A percentile compares a stretch with the other conserved stretches of the same genome.
Evolutionary conservation across 92 coral and sea anemone species (phyloP).

Genomic region (Porites rus): DNA sequence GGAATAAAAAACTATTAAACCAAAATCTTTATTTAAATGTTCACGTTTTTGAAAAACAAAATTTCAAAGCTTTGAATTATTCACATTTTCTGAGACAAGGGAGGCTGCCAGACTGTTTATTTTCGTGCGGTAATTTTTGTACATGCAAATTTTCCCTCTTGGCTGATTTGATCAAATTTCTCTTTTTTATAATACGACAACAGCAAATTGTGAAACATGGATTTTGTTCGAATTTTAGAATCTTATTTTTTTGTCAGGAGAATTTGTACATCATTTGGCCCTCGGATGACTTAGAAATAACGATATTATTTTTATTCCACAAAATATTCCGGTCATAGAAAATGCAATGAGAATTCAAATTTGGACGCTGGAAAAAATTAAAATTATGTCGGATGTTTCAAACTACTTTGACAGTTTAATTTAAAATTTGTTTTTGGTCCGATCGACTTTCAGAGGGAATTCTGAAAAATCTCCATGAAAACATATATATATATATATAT

Average conservation of each 20-base stretch:
- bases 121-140: not conserved
- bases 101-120: not conserved
- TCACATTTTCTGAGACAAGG: not conserved
- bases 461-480: not conserved
- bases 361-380: not conserved
- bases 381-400: not conserved
- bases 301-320: not conserved
- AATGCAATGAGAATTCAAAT: not conserved
- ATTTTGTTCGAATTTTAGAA: not conserved
- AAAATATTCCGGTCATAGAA: not conserved
- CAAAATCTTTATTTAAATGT: too few species aligned
- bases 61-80: not conserved
- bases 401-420: not conserved
- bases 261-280: not conserved
- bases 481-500: not conserved
- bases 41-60: not conserved
- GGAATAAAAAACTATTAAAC: too few species aligned
- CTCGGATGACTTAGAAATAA: not conserved
- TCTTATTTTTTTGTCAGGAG: too few species aligned
- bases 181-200: too few species aligned
- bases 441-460: not conserved
- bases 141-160: not conserved
- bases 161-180: too few species aligned
- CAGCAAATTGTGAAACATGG: not conserved
- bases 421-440: too few species aligned